Conservation (phyloP, 2,888 invertebrate genomes). For the Cerceris rybyensis region DNA sequence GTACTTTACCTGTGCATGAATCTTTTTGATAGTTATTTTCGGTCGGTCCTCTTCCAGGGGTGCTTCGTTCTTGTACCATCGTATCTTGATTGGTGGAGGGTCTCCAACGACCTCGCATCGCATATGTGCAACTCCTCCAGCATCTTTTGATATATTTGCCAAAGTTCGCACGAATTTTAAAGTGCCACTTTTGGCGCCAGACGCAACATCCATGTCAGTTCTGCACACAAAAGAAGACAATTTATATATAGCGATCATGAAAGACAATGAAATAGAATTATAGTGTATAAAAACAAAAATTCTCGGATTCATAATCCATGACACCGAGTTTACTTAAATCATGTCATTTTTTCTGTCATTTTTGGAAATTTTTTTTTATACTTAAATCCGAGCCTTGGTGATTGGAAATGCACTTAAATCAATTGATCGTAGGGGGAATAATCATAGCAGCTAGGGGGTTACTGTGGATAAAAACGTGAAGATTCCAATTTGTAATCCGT, state of each 20-base stretch:
- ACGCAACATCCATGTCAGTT: constrained; percentile 65
- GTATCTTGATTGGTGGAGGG: constrained; percentile 84
- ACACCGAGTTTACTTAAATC: no score
- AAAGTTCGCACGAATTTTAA: constrained; percentile 83
- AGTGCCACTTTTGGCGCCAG: constrained; percentile 79
- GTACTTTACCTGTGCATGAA: constrained; percentile 70
- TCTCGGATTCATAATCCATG: no score
- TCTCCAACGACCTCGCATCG: constrained; percentile 86
- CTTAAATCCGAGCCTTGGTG: no score
- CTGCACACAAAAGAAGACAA: constrained; percentile 27
- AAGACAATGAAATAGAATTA: not conserved
- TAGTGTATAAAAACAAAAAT: not conserved
- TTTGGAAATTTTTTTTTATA: no score
- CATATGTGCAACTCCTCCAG: constrained; percentile 85
- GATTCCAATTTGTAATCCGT: no score
- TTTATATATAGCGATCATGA: not conserved
- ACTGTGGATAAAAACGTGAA: no score
- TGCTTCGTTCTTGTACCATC: constrained; percentile 86
- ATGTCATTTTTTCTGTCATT: no score
- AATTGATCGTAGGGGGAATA: no score
- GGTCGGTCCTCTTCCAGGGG: constrained; percentile 82
- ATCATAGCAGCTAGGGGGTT: no score
- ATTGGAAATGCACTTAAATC: no score
- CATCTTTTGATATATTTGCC: constrained; percentile 84
- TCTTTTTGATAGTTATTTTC: constrained; percentile 81